Conservation (phyloP, 2,888 invertebrate genomes). For the Pseudococcus longispinus region DNA sequence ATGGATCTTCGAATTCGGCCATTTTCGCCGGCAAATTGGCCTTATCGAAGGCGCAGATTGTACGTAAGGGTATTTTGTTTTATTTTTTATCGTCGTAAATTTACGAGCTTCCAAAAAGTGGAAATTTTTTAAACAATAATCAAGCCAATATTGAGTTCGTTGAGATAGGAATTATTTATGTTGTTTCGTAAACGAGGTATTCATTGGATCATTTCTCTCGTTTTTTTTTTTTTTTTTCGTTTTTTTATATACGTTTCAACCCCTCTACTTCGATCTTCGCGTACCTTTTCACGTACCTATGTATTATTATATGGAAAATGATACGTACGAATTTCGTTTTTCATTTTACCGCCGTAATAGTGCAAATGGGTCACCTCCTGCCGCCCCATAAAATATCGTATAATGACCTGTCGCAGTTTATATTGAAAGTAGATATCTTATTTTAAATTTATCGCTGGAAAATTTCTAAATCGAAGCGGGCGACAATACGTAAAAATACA, state of each 20-base stretch:
- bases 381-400: not conserved
- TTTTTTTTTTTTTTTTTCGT: not conserved
- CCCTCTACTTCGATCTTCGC: not conserved
- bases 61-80: no score
- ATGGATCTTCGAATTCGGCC: no score
- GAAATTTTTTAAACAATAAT: constrained; percentile 2
- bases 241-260: no score
- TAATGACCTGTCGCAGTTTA: not conserved
- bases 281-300: not conserved
- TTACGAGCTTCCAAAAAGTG: not conserved
- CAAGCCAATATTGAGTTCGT: not conserved
- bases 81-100: not conserved
- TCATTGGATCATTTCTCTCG: not conserved
- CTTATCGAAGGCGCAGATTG: not conserved
- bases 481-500: not conserved
- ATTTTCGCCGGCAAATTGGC: not conserved
- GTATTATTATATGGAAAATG: no score
- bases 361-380: not conserved
- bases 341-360: not conserved
- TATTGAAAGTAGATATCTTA: not conserved
- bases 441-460: not conserved
- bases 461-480: not conserved
- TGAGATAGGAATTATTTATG: constrained; percentile 29
- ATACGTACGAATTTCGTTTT: not conserved
- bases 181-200: not conserved